A percentile compares a stretch with the other conserved stretches of the same genome.
Conservation (phyloP, 2,113 vertebrate genomes). For the Telmatochromis sp. region DNA sequence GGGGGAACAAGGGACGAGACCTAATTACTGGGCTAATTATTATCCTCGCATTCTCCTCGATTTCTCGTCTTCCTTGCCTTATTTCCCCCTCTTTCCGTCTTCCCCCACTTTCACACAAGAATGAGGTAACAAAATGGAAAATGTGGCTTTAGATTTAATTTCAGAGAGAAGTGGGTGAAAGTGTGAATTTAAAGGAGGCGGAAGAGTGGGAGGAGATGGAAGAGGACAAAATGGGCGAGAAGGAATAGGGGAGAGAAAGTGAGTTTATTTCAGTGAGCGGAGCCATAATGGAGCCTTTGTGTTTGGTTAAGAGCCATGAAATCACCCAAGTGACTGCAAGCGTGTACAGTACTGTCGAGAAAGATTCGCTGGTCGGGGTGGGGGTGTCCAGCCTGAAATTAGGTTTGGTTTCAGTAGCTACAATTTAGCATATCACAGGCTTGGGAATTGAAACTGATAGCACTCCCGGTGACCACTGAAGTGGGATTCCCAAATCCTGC, state of each 20-base stretch:
- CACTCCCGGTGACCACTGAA: neutral
- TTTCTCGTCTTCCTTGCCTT: neutral
- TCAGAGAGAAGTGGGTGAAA: neutral
- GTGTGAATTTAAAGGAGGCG: conserved; percentile 20
- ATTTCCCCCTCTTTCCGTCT: neutral
- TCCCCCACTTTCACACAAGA: neutral
- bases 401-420: neutral
- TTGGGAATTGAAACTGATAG: neutral
- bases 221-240: neutral
- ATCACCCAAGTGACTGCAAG: conserved; percentile 54
- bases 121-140: conserved; percentile 20
- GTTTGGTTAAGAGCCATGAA: conserved; percentile 63
- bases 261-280: conserved; percentile 24
- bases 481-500: neutral
- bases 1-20: neutral
- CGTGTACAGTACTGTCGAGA: conserved; percentile 17
- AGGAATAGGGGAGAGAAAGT: neutral
- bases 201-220: neutral
- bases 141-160: neutral
- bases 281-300: conserved; percentile 64
- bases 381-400: neutral
- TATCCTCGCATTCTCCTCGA: neutral
- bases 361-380: neutral
- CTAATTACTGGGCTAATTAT: conserved; percentile 45
- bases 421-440: neutral